Percentiles rank a stretch among this genome's conserved stretches.
Conservation (phyloP, 2,113 vertebrate genomes). For the Propithecus coquereli region DNA sequence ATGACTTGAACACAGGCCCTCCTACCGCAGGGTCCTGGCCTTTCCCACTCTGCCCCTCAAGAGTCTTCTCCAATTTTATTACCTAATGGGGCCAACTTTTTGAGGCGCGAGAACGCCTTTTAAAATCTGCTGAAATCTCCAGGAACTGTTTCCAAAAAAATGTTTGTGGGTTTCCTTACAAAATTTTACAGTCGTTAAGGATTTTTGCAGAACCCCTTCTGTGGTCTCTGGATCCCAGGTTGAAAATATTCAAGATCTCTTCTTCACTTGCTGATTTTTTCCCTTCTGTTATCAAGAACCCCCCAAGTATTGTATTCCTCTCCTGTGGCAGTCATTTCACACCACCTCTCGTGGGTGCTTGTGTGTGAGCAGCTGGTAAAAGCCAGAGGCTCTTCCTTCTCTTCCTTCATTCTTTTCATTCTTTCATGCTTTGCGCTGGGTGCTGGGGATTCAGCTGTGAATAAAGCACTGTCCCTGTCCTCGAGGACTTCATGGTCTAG, state of each 20-base stretch:
- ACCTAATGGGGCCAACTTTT: neutral
- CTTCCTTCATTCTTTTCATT: constrained; percentile 24
- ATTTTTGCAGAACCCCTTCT: neutral
- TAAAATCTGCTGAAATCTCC: constrained; percentile 7
- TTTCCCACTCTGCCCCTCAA: neutral
- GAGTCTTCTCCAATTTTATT: constrained; percentile 3
- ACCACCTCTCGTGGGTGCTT: neutral
- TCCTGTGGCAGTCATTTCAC: neutral
- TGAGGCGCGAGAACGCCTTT: neutral
- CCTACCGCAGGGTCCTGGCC: neutral
- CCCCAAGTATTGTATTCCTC: neutral
- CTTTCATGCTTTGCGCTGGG: neutral
- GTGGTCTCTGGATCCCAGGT: neutral
- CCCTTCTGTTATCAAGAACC: neutral
- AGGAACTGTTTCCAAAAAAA: neutral
- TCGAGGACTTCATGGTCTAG: constrained; percentile 9
- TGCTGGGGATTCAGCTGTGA: constrained; percentile 13
- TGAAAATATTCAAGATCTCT: constrained; percentile 1
- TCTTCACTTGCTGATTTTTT: neutral
- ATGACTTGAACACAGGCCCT: neutral
- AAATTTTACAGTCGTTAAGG: neutral
- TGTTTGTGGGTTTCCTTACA: constrained; percentile 9
- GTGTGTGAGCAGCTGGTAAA: neutral
- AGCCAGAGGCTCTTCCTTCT: neutral
- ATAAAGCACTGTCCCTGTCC: neutral